Evolutionary conservation across 2,888 invertebrate genomes (phyloP), one percentile per base, ranked within the genome.

Genomic region (Ephialtes manifestator): DNA sequence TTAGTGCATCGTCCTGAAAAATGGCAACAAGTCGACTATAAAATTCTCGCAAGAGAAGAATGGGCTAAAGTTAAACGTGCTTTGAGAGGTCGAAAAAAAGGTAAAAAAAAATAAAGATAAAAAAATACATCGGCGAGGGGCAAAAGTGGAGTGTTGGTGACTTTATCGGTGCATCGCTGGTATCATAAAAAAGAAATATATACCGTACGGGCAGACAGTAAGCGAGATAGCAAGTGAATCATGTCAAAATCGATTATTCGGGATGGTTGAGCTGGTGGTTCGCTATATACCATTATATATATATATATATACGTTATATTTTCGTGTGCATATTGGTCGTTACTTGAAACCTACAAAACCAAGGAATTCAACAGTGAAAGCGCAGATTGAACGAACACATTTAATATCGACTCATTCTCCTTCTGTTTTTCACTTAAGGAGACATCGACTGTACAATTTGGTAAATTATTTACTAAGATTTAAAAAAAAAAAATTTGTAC

Each of bases 1-100:
- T 89, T 86, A 91, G 90, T 86, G 87, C 89, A 90, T 92, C 92
- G 85, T 91, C 86, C 93, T 93, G 86, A n/a, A 58, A 91, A 91
- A 90, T 81, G 78, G 71, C 72, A 55, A 77, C 13, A 46, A 39
- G n/a, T 53, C 28, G 11, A 35, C 20, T 20, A 48, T 35, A 60
- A 70, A 63, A 82, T 48, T n/a, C 15, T 31, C 3, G 58, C 28
- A 39, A 39, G n/a, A 48, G 4, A 15, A 4, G 13, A 13, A 15
- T 20, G 15, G 67, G 11, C 11, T 5, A 67, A 77, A 53, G 39
- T 20, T 31, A 51, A 51, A 63, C 28, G 20, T n/a, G 48, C n/a
- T 15, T 68, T 31, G 24, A 10, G 28, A 43, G 43, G 24, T 55
- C 31, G 43, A 43, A 81, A 35, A 15, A 60, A 18, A 68, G 63